phyloP scores from a whole-genome alignment of 2,888 invertebrate species.

The Eledone cirrhosa region DNA sequence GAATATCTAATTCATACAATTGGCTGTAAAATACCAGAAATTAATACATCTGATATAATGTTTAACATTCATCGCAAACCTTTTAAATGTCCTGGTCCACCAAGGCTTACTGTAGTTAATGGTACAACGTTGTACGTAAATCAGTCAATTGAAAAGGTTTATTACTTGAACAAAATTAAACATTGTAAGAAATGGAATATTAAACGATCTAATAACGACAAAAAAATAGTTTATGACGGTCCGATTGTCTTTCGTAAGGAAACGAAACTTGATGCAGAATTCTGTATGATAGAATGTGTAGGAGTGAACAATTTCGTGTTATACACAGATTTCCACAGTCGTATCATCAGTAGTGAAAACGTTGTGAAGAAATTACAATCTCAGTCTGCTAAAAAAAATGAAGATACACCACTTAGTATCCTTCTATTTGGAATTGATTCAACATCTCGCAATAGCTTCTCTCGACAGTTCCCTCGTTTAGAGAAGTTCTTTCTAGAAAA shows the following conservation, averaged over 20 bases:
- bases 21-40: not conserved
- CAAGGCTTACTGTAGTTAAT: not conserved
- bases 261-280: not conserved
- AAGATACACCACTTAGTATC: not conserved
- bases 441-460: slow-evolving; percentile 9
- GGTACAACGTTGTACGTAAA: not conserved
- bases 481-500: not conserved
- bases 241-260: not conserved
- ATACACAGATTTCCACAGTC: not conserved
- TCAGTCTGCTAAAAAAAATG: too few species aligned
- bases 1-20: not conserved
- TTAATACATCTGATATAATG: not conserved
- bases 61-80: not conserved
- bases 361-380: not conserved
- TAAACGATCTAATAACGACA: not conserved
- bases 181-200: not conserved
- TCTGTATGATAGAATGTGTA: not conserved
- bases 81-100: not conserved
- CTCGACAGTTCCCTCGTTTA: not conserved
- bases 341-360: not conserved
- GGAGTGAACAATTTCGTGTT: not conserved
- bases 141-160: not conserved
- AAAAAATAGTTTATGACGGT: not conserved
- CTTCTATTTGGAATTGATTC: slow-evolving; percentile 19
- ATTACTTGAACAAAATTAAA: not conserved